These are phyloP conservation scores for Sphaerophoria rueppellii DNA, from an alignment of 2,888 invertebrate species.

Conservation along the genomic window DNA sequence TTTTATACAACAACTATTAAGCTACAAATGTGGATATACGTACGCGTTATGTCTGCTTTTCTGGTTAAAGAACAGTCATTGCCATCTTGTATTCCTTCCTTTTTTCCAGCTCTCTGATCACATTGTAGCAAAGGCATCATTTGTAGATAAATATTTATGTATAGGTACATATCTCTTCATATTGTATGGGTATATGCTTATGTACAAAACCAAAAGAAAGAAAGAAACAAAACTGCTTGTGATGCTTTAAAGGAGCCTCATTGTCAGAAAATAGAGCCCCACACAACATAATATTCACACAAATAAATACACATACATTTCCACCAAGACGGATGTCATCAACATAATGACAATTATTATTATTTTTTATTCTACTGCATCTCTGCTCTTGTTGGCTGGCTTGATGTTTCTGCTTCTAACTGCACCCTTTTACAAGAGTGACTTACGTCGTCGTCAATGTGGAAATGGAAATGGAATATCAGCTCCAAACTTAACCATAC, in stretches of 20 bases:
- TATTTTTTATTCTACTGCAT: slow-evolving; percentile 70
- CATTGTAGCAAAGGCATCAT: slow-evolving; percentile 58
- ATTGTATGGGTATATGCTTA: neutral
- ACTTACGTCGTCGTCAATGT: slow-evolving; percentile 62
- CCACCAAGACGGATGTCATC: slow-evolving; percentile 69
- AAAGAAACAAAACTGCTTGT: slow-evolving; percentile 61
- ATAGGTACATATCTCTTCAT: neutral
- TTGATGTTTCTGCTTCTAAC: slow-evolving; percentile 22
- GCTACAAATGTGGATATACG: no score
- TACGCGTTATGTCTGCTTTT: neutral
- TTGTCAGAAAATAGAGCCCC: slow-evolving; percentile 62
- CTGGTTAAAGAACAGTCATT: slow-evolving; percentile 45
- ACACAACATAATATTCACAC: slow-evolving; percentile 24
- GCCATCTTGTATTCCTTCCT: slow-evolving; percentile 64
- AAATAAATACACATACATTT: neutral
- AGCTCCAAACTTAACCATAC: slow-evolving; percentile 54
- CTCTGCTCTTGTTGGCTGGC: slow-evolving; percentile 30
- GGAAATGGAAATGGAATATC: slow-evolving; percentile 43
- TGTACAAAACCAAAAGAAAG: slow-evolving; percentile 36
- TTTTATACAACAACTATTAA: no score
- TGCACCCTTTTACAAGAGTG: slow-evolving; percentile 63
- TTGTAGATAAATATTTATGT: slow-evolving; percentile 49
- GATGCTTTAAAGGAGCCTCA: slow-evolving; percentile 68
- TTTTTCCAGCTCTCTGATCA: slow-evolving; percentile 53
- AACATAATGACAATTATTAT: slow-evolving; percentile 73